These are phyloP conservation scores for Drosophila grimshawi DNA, from an alignment of 1,140 invertebrate species.

Conservation along the genomic window DNA sequence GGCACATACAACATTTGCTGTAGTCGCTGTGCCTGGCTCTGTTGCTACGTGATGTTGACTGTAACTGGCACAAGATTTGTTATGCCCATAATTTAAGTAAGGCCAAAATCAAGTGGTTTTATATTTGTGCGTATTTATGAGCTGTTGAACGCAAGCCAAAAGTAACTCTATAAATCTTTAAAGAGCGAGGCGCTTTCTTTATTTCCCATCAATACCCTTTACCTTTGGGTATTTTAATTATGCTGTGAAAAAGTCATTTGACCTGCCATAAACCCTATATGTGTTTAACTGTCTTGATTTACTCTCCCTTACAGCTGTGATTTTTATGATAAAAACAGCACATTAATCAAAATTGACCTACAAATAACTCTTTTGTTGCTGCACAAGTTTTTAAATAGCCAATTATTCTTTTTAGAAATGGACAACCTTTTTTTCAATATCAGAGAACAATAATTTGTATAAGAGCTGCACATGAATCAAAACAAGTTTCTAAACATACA, in stretches of 20 bases:
- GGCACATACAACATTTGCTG: too few relatives aligned
- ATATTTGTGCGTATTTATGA: constrained; percentile 74
- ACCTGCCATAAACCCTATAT: neutral
- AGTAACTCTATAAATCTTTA: constrained; percentile 72
- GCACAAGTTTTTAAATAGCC: too few relatives aligned
- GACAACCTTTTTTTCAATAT: too few relatives aligned
- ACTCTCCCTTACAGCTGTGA: too few relatives aligned
- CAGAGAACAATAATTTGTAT: too few relatives aligned
- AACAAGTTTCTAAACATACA: too few relatives aligned
- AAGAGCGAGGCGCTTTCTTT: constrained; percentile 20
- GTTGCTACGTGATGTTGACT: constrained; percentile 71
- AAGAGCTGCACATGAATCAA: too few relatives aligned
- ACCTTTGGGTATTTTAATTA: neutral
- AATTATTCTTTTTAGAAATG: too few relatives aligned
- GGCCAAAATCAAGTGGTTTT: constrained; percentile 65
- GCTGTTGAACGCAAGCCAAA: constrained; percentile 28
- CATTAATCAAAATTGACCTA: neutral
- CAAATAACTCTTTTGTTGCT: too few relatives aligned
- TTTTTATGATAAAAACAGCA: neutral
- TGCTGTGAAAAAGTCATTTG: neutral
- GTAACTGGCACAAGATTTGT: constrained; percentile 72
- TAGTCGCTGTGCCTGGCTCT: neutral
- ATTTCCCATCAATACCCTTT: neutral
- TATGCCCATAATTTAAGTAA: constrained; percentile 68
- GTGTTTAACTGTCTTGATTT: too few relatives aligned